Conservation (phyloP, 1,140 invertebrate genomes). For the Dinothrombium tinctorium region DNA sequence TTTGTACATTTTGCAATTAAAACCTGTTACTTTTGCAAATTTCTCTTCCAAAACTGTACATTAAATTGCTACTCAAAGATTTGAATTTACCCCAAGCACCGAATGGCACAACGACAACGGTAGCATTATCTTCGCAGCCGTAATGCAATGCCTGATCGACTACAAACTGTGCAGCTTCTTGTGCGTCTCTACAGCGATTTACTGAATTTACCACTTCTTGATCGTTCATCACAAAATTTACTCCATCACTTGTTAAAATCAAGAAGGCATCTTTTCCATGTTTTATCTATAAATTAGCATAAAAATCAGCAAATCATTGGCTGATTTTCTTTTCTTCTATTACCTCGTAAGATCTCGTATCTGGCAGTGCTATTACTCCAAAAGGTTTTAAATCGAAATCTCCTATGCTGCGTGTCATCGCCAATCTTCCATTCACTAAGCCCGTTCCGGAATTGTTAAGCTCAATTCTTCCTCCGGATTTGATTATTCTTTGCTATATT, state of each 20-base stretch:
- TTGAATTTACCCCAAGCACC: slow-evolving; percentile 31
- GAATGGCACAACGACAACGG: slow-evolving; percentile 28
- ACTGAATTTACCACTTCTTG: slow-evolving; percentile 28
- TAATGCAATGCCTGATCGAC: slow-evolving; percentile 29
- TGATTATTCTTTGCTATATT: slow-evolving; percentile 17
- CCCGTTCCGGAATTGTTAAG: slow-evolving; percentile 23
- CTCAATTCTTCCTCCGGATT: slow-evolving; percentile 20
- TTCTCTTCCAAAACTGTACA: slow-evolving; percentile 14
- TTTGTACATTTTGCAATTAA: too few relatives aligned
- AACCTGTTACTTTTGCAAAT: slow-evolving; percentile 2
- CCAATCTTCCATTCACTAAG: slow-evolving; percentile 26
- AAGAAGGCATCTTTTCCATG: slow-evolving; percentile 31
- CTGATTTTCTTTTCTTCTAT: neutral
- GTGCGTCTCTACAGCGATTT: slow-evolving; percentile 22
- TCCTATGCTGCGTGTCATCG: slow-evolving; percentile 33
- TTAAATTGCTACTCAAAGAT: slow-evolving; percentile 10
- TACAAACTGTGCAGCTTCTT: slow-evolving; percentile 25
- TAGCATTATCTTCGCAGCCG: slow-evolving; percentile 30
- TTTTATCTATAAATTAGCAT: slow-evolving; percentile 21
- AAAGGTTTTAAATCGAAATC: slow-evolving; percentile 29
- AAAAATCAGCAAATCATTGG: slow-evolving; percentile 4
- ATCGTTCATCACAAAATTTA: slow-evolving; percentile 28
- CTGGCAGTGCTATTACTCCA: slow-evolving; percentile 28
- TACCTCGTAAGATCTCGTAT: slow-evolving; percentile 23
- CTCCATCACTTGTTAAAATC: slow-evolving; percentile 28